These are phyloP conservation scores for Hemicordylus capensis DNA, from an alignment of 2,113 vertebrate species.

Conservation along the genomic window DNA sequence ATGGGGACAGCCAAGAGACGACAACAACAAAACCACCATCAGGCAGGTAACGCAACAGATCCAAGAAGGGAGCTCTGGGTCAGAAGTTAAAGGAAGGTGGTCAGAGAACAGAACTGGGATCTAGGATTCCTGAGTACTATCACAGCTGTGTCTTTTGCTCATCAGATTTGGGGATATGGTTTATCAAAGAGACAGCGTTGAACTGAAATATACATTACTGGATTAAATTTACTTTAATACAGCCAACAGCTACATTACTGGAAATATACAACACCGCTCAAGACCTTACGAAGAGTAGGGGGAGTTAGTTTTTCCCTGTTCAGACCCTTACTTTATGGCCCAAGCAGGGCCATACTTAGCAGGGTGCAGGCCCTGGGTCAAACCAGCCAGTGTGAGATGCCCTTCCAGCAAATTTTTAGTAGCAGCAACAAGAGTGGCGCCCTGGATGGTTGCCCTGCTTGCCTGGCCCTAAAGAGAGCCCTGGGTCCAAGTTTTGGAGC, in stretches of 20 bases:
- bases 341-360: too few relatives aligned
- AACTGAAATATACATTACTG: too few relatives aligned
- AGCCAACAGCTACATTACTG: not conserved
- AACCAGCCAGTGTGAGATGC: too few relatives aligned
- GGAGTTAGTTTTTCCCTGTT: not conserved
- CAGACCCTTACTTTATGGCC: not conserved
- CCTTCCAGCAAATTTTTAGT: too few relatives aligned
- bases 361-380: too few relatives aligned
- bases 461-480: too few relatives aligned
- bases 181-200: not conserved
- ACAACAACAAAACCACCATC: not conserved
- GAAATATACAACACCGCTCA: not conserved
- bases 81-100: not conserved
- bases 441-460: too few relatives aligned
- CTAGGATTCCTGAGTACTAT: not conserved
- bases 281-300: not conserved
- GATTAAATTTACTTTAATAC: too few relatives aligned
- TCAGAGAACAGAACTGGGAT: constrained; percentile 2
- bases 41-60: not conserved
- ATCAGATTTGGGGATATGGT: not conserved
- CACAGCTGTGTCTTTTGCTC: fast-evolving
- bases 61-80: not conserved
- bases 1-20: not conserved
- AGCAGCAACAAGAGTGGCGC: too few relatives aligned
- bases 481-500: too few relatives aligned